A percentile compares a stretch with the other conserved stretches of the same genome.
Conservation (phyloP, 2,113 vertebrate genomes). For the Mus musculus region GRCm39 chr3:107920501-107921000, state of each 20-base stretch:
- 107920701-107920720: not conserved
- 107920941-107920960: not conserved
- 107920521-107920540: too few species aligned
- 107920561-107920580: not conserved
- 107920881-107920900: not conserved
- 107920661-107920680: not conserved
- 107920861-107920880: not conserved
- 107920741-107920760: not conserved
- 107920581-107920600: too few species aligned
- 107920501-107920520: too few species aligned
- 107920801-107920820: not conserved
- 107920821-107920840: not conserved
- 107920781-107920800: not conserved
- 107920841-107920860: not conserved
- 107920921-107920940: not conserved
- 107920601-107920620: not conserved
- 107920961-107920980: not conserved
- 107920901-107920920: not conserved
- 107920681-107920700: not conserved
- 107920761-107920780: not conserved
- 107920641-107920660: not conserved
- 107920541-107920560: not conserved
- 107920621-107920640: not conserved
- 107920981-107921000: too few species aligned
- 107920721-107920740: constrained; percentile 36